Base-by-base conservation (phyloP, 2,797 vertebrate genomes). In the Amblyraja radiata region DNA sequence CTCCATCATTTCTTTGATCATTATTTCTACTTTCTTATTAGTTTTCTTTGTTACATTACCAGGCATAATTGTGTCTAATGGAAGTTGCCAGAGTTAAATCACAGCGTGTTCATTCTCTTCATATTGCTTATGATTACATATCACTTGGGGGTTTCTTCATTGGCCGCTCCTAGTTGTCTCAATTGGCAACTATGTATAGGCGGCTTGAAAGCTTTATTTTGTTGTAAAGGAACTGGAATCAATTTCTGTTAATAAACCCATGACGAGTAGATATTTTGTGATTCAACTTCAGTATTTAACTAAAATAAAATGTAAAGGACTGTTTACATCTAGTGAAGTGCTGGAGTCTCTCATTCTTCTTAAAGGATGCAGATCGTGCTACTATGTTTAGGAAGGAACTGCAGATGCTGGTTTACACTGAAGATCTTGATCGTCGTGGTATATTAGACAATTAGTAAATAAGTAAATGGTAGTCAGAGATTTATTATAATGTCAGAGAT, bases 11-110 rank as follows among this genome's bases (percentile, higher is more conserved):
- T 39, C 36, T 25, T 73, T 91, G 88, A 91, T 25, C 39, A 73
- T 25, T 11, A 23, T 28, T 16, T 28, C 36, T 74, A 23, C 5
- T 46, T 46, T 46, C 36, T 91, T 68, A 25, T 73, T 63, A 46
- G 2, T 68, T 88, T 88, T 84, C 23, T 21, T 90, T 90, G 65
- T 65, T 68, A 63, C 86, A 68, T 68, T 90, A 71, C 36, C 88
- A 23, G 68, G 39, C n/a, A 28, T 86, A 86, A 86, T 61, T n/a
- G 11, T 86, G 83, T 3, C 28, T n/a, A 84, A 54, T 39, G 39
- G 8, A 84, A 14, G n/a, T 13, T 63, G 25, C 83, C 28, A 86
- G 13, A 13, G 61, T 16, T 86, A 32, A 86, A 32, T 86, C 58
- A 63, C 54, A 32, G 83, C 16, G 16, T 18, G 28, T n/a, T 61